Percentiles rank a stretch among this genome's conserved stretches.
Evolutionary conservation across 2,797 vertebrate species (phyloP).

Genomic region (Poeciliopsis presidionis): DNA sequence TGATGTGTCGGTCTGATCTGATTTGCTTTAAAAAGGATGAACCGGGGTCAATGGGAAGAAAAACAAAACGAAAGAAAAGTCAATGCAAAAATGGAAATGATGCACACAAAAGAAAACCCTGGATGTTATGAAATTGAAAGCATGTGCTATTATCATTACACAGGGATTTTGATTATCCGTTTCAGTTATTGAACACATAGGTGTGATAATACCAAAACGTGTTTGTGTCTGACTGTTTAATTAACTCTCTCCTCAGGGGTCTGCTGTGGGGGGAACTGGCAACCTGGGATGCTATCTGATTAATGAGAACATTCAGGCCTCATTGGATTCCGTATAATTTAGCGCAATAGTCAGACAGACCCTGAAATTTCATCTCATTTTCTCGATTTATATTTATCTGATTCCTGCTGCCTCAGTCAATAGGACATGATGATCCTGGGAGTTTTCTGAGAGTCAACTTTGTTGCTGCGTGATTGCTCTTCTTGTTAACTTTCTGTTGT

Average conservation of each 20-base stretch:
- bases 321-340: slow-evolving; percentile 74
- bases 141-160: slow-evolving; percentile 21
- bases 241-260: slow-evolving; percentile 71
- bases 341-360: slow-evolving; percentile 58
- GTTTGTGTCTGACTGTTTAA: slow-evolving; percentile 65
- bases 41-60: not conserved
- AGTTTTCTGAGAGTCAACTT: slow-evolving; percentile 38
- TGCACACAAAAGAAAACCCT: slow-evolving; percentile 5
- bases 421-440: slow-evolving; percentile 63
- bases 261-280: slow-evolving; percentile 43
- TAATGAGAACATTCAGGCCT: slow-evolving; percentile 76
- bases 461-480: slow-evolving; percentile 21
- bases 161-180: slow-evolving; percentile 45
- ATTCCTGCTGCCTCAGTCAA: slow-evolving; percentile 67
- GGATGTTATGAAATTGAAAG: slow-evolving; percentile 33
- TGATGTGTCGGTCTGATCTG: not conserved
- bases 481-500: slow-evolving; percentile 45
- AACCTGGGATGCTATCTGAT: slow-evolving; percentile 72
- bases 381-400: slow-evolving; percentile 70
- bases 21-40: not conserved
- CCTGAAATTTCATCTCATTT: slow-evolving; percentile 77
- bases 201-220: slow-evolving; percentile 33
- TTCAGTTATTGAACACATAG: slow-evolving; percentile 48
- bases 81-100: slow-evolving; percentile 1
- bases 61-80: not conserved